Evolutionary conservation across 2,888 invertebrate genomes (phyloP).

Genomic region (Malthinus seriepunctatus): DNA sequence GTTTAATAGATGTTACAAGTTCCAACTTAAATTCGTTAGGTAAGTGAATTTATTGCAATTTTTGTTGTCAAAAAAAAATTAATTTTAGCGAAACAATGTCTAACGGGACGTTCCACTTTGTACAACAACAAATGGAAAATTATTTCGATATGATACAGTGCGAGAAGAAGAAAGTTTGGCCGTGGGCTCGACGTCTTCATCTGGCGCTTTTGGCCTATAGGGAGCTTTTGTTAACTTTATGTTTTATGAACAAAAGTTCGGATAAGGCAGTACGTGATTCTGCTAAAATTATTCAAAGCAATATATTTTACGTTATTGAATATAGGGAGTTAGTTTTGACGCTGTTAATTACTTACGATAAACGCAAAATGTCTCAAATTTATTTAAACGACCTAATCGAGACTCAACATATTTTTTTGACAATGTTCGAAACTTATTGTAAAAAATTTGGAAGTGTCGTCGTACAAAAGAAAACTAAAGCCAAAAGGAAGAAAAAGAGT

Average conservation of each 20-base stretch:
- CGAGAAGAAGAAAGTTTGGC: conserved; percentile 81
- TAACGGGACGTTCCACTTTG: conserved; percentile 88
- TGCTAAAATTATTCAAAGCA: conserved; percentile 85
- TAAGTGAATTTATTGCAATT: conserved; percentile 50
- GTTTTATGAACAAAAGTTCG: conserved; percentile 77
- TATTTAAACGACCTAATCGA: conserved; percentile 88
- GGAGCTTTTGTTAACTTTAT: conserved; percentile 83
- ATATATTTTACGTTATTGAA: conserved; percentile 91
- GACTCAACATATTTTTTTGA: conserved; percentile 87
- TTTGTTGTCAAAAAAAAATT: conserved; percentile 11
- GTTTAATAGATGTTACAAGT: conserved; percentile 88
- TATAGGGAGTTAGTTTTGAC: conserved; percentile 88
- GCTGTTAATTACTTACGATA: conserved; percentile 81
- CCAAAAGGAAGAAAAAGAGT: conserved; percentile 59
- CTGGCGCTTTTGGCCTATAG: conserved; percentile 77
- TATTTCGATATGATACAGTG: conserved; percentile 81
- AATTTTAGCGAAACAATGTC: conserved; percentile 88
- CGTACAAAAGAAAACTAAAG: conserved; percentile 63
- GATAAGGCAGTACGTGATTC: conserved; percentile 75
- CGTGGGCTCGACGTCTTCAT: conserved; percentile 87
- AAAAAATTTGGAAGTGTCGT: conserved; percentile 66
- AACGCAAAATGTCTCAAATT: conserved; percentile 79
- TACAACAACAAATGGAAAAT: conserved; percentile 89
- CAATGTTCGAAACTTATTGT: conserved; percentile 81
- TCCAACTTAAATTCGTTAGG: conserved; percentile 88